These are phyloP conservation scores for Eira barbara DNA, from an alignment of 2,113 vertebrate genomes.

Conservation along the genomic window DNA sequence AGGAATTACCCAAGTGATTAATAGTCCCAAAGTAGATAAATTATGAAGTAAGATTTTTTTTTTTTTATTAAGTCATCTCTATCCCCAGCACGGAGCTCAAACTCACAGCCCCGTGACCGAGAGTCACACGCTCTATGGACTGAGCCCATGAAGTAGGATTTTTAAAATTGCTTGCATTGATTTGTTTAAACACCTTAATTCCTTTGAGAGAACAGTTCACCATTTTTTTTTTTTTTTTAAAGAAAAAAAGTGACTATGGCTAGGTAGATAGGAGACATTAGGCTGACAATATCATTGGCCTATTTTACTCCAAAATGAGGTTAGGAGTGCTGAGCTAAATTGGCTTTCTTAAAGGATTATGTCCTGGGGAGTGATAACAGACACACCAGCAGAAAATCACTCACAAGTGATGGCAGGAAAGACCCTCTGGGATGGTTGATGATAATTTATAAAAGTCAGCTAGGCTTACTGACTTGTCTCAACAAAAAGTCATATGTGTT, in stretches of 20 bases:
- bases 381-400: not conserved
- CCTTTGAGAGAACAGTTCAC: not conserved
- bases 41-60: not conserved
- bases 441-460: constrained; percentile 20
- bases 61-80: not conserved
- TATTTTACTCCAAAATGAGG: constrained; percentile 25
- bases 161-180: not conserved
- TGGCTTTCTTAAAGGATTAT: not conserved
- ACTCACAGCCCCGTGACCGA: not conserved
- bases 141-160: not conserved
- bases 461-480: not conserved
- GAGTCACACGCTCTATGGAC: not conserved
- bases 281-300: not conserved
- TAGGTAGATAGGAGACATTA: not conserved
- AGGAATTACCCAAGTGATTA: not conserved
- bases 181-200: not conserved
- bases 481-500: constrained; percentile 1
- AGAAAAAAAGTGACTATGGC: not conserved
- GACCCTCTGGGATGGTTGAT: constrained; percentile 12
- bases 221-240: not conserved
- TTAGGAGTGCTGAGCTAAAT: not conserved
- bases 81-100: not conserved
- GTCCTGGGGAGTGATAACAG: not conserved
- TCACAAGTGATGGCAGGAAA: not conserved
- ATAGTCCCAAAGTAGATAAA: not conserved